Percentiles rank a stretch among this genome's conserved stretches.
These are phyloP conservation scores for Lemur catta DNA, from an alignment of 2,797 vertebrate species.

Conservation along the genomic window DNA sequence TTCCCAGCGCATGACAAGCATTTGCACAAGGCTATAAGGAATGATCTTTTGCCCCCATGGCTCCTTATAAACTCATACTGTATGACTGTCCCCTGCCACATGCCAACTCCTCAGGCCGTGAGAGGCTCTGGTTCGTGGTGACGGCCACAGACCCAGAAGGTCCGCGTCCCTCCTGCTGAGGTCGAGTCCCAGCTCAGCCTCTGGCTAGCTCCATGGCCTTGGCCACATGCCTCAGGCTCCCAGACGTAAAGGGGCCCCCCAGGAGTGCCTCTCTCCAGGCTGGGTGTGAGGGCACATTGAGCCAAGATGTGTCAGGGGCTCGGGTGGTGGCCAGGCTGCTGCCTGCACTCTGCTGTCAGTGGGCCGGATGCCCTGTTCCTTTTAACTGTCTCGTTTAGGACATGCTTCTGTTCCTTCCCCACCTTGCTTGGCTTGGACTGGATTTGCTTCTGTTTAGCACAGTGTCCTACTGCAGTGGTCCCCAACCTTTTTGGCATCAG, in stretches of 20 bases:
- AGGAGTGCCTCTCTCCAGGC: too few relatives aligned
- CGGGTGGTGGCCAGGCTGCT: too few relatives aligned
- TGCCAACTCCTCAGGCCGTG: too few relatives aligned
- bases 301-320: not conserved
- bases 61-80: accelerated
- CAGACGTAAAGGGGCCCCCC: not conserved
- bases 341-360: not conserved
- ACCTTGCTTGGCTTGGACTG: not conserved
- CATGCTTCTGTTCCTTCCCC: not conserved
- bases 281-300: not conserved
- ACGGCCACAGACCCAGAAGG: too few relatives aligned
- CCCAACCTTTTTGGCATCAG: too few relatives aligned
- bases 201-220: not conserved
- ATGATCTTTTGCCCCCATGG: not conserved
- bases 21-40: not conserved
- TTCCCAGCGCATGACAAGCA: too few relatives aligned
- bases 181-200: not conserved
- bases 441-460: not conserved
- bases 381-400: not conserved
- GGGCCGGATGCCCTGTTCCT: not conserved
- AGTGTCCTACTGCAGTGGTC: too few relatives aligned
- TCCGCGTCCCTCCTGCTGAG: not conserved
- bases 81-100: too few relatives aligned
- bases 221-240: not conserved
- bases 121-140: not conserved